phyloP scores from a whole-genome alignment of 35 echinoderm and acorn worm species.

The Strongylocentrotus purpuratus region DNA sequence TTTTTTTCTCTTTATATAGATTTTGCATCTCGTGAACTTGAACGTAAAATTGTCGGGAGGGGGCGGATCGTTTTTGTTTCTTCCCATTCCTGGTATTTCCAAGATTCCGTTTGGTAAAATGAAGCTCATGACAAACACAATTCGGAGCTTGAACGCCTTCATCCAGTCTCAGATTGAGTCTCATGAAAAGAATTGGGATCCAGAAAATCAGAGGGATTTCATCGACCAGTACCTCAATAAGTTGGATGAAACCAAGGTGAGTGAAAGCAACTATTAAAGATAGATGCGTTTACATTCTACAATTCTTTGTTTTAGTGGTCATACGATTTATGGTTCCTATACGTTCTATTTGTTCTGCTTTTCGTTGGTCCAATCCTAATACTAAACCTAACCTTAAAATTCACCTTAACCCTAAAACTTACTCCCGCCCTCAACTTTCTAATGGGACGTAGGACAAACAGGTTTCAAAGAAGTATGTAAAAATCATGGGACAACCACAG shows the following conservation, averaged over 20 bases:
- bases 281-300: too few species aligned
- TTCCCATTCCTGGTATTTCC: slow-evolving; percentile 28
- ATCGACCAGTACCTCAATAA: slow-evolving; percentile 64
- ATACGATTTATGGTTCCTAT: too few species aligned
- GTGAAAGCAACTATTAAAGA: too few species aligned
- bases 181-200: slow-evolving; percentile 36
- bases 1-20: neutral
- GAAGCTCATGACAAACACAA: neutral
- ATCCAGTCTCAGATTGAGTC: slow-evolving; percentile 30
- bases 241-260: slow-evolving; percentile 52
- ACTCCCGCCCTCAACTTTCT: too few species aligned
- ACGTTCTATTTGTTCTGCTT: too few species aligned
- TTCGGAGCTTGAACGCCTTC: slow-evolving; percentile 33
- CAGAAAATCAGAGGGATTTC: slow-evolving; percentile 58
- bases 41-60: slow-evolving; percentile 27
- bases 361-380: too few species aligned
- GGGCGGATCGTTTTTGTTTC: slow-evolving; percentile 13
- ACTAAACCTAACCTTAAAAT: too few species aligned
- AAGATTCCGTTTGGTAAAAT: neutral
- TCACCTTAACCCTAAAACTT: too few species aligned
- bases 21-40: neutral
- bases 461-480: too few species aligned
- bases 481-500: too few species aligned
- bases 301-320: too few species aligned
- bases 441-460: too few species aligned